phyloP scores from a whole-genome alignment of 2,797 vertebrate species.

The Micrastur ruficollis region DNA sequence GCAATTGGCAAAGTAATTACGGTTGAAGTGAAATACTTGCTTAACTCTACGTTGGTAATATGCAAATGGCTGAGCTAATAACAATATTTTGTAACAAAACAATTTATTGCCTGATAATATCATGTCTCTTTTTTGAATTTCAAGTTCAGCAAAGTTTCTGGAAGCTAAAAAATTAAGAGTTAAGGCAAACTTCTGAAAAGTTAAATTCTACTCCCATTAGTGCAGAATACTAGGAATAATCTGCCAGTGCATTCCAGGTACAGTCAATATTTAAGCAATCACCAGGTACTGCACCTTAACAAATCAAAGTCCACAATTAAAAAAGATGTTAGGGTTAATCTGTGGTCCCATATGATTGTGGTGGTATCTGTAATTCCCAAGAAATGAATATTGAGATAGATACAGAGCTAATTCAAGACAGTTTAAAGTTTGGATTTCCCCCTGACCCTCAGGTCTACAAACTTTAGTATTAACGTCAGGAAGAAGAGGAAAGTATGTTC shows the following conservation, averaged over 20 bases:
- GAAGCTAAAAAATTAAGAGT: neutral
- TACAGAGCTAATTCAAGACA: neutral
- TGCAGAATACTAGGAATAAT: neutral
- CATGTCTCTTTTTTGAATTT: neutral
- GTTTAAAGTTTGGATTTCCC: neutral
- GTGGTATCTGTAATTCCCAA: neutral
- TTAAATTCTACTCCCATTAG: neutral
- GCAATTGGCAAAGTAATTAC: neutral
- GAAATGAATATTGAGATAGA: neutral
- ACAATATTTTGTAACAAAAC: neutral
- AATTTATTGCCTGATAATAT: neutral
- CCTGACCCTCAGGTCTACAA: neutral
- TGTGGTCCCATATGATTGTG: neutral
- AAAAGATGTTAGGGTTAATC: neutral
- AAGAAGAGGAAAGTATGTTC: neutral
- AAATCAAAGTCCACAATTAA: neutral
- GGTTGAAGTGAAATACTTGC: neutral
- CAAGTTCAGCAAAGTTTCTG: neutral
- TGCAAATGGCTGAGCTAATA: neutral
- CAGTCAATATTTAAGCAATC: neutral
- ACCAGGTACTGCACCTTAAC: neutral
- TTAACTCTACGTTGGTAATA: neutral
- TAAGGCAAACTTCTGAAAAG: neutral
- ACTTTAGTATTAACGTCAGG: neutral
- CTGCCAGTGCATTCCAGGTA: rapidly evolving